phyloP scores from a whole-genome alignment of 2,797 vertebrate genomes.

The Neoniphon sammara region DNA sequence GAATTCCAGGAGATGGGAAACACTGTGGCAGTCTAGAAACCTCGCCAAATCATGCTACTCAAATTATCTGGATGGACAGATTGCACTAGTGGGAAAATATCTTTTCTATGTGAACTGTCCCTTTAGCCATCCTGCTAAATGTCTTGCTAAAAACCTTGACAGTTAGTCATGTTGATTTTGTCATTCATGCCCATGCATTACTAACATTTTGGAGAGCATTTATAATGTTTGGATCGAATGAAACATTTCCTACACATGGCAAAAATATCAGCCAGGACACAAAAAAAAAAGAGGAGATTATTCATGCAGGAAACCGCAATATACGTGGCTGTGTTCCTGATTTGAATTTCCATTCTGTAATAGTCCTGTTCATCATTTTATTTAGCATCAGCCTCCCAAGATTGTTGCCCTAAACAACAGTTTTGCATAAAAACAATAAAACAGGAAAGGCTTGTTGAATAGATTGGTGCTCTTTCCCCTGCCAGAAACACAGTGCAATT shows the following conservation, averaged over 20 bases:
- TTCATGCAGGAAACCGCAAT: too few species aligned
- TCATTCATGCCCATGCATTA: background rate
- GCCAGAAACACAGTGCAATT: constrained; percentile 11
- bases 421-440: constrained; percentile 31
- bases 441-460: constrained; percentile 30
- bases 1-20: too few species aligned
- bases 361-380: constrained; percentile 35
- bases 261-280: background rate
- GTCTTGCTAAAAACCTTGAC: background rate
- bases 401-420: constrained; percentile 47
- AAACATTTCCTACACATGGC: constrained; percentile 21
- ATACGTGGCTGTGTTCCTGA: constrained; percentile 39
- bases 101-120: too few species aligned
- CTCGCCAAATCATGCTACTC: too few species aligned
- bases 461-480: background rate
- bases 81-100: too few species aligned
- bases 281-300: too few species aligned
- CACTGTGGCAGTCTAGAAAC: too few species aligned
- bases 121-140: background rate
- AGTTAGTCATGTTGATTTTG: background rate
- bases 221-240: background rate
- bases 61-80: too few species aligned
- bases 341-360: constrained; percentile 46
- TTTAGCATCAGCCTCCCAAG: constrained; percentile 43
- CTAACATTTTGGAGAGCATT: background rate